phyloP scores from a whole-genome alignment of 2,888 invertebrate species.

The Lepidochitona cinerea region DNA sequence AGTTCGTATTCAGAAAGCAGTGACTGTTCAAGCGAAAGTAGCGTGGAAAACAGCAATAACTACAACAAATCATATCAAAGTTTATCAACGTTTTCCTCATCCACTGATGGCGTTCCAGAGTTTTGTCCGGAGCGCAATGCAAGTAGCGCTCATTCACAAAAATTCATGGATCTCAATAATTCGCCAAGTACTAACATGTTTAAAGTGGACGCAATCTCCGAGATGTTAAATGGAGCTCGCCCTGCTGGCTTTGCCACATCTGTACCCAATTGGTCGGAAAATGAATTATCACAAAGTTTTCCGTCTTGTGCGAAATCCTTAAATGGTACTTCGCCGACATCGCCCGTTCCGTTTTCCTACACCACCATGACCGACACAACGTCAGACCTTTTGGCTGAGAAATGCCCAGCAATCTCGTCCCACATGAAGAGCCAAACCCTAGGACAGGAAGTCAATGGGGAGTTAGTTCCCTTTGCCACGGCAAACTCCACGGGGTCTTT shows the following conservation, averaged over 20 bases:
- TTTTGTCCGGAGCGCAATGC: neutral
- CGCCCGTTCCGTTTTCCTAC: conserved; percentile 40
- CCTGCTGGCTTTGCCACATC: neutral
- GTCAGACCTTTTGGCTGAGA: conserved; percentile 57
- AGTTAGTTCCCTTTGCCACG: neutral
- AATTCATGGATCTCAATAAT: conserved; percentile 80
- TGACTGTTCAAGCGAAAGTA: conserved; percentile 66
- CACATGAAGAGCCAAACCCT: conserved; percentile 58
- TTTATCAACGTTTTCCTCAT: conserved; percentile 21
- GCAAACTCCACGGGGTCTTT: neutral
- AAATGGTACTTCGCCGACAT: neutral
- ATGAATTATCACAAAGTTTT: neutral
- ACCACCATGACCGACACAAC: conserved; percentile 62
- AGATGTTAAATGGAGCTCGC: conserved; percentile 71
- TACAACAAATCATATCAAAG: conserved; percentile 50
- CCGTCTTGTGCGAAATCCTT: neutral
- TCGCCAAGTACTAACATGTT: conserved; percentile 75
- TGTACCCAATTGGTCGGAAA: neutral
- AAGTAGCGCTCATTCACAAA: conserved; percentile 24
- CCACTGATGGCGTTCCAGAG: conserved; percentile 10
- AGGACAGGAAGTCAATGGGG: neutral
- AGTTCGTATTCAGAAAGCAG: conserved; percentile 69
- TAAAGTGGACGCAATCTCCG: conserved; percentile 82
- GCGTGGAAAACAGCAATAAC: conserved; percentile 28
- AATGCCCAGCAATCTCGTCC: conserved; percentile 60